These are phyloP conservation scores for Agapostemon virescens DNA, from an alignment of 2,888 invertebrate genomes.

Conservation along the genomic window DNA sequence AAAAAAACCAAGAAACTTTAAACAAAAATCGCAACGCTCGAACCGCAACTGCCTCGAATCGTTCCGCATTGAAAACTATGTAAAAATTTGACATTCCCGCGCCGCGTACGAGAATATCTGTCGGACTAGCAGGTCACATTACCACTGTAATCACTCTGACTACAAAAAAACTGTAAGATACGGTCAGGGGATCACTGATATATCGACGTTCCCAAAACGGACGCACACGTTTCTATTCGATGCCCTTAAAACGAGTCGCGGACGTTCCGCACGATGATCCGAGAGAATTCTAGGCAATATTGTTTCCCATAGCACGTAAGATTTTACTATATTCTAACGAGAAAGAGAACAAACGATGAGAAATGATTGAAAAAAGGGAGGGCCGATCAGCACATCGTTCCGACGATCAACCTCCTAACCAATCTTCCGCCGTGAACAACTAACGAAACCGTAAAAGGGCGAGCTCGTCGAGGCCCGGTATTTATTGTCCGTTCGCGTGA, in stretches of 20 bases:
- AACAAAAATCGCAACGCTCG: not conserved
- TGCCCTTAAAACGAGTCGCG: constrained; percentile 29
- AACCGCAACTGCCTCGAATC: constrained; percentile 45
- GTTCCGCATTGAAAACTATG: constrained; percentile 37
- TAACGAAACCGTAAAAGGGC: not conserved
- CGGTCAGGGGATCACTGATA: constrained; percentile 5
- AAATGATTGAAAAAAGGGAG: constrained; percentile 4
- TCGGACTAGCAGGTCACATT: not conserved
- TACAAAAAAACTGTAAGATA: no score
- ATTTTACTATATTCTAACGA: constrained; percentile 62
- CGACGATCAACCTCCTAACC: constrained; percentile 25
- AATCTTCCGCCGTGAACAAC: constrained; percentile 30
- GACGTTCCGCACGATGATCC: constrained; percentile 19
- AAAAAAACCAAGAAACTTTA: no score
- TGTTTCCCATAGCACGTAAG: constrained; percentile 61
- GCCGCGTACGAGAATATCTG: not conserved
- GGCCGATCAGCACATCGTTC: constrained; percentile 36
- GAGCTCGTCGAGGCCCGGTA: constrained; percentile 2
- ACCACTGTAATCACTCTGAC: no score
- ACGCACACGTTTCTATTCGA: constrained; percentile 26
- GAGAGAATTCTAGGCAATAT: constrained; percentile 60
- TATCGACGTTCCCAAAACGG: constrained; percentile 3
- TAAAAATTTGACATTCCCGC: constrained; percentile 9
- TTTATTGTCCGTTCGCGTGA: constrained; percentile 1
- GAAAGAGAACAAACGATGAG: constrained; percentile 48